These are phyloP conservation scores for Melanerpes formicivorus DNA, from an alignment of 2,113 vertebrate genomes.

Conservation along the genomic window DNA sequence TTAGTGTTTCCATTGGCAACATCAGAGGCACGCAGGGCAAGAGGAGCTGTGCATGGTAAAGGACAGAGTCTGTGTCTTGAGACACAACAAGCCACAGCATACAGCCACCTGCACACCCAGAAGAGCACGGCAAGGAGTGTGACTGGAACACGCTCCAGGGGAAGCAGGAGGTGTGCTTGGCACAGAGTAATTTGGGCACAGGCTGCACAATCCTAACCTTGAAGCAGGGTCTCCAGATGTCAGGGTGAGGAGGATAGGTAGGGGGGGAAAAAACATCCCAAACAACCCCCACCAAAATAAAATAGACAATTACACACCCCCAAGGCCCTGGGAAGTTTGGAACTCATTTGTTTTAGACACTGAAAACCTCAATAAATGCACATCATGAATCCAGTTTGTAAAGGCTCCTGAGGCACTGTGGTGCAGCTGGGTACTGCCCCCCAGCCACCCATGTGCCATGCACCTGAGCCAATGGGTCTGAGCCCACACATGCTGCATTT, in stretches of 20 bases:
- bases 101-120: not conserved
- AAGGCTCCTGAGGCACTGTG: not conserved
- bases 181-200: not conserved
- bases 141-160: not conserved
- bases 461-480: not conserved
- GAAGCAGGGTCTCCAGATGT: not conserved
- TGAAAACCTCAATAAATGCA: not conserved
- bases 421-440: not conserved
- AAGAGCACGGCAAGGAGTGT: not conserved
- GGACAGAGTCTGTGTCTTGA: conserved; percentile 12
- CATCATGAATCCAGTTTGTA: not conserved
- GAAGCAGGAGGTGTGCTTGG: not conserved
- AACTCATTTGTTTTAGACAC: not conserved
- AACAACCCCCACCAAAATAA: not conserved
- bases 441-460: too few relatives aligned
- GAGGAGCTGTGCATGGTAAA: conserved; percentile 77
- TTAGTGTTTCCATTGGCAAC: conserved; percentile 79
- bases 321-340: not conserved
- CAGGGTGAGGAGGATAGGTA: not conserved
- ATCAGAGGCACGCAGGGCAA: conserved; percentile 80
- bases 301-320: not conserved
- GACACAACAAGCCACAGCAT: conserved; percentile 26
- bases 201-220: not conserved
- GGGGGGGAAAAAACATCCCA: not conserved
- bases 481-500: not conserved